A percentile compares a stretch with the other conserved stretches of the same genome.
Evolutionary conservation across 2,888 invertebrate species (phyloP).

Genomic region (Yponomeuta malinellus): DNA sequence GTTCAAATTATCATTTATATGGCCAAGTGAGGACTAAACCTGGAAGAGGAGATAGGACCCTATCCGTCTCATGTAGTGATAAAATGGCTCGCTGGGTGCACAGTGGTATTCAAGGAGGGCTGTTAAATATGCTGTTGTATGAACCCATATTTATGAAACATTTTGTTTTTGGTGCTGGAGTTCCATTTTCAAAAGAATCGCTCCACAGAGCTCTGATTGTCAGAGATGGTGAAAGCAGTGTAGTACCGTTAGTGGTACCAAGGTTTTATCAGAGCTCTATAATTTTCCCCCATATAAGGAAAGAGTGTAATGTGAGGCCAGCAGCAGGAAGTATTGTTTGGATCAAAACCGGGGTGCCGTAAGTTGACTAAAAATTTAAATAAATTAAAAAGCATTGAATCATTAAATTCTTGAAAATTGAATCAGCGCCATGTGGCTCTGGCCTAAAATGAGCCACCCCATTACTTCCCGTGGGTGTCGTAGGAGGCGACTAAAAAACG

Average conservation of each 20-base stretch:
- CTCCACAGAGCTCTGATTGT: constrained; percentile 72
- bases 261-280: constrained; percentile 41
- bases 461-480: no score
- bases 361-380: constrained; percentile 23
- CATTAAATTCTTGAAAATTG: no score
- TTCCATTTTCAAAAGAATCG: constrained; percentile 77
- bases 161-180: constrained; percentile 81
- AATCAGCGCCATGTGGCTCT: no score
- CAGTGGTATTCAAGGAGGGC: constrained; percentile 89
- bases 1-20: constrained; percentile 78
- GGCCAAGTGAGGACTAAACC: constrained; percentile 91
- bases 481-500: no score
- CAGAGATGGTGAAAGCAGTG: constrained; percentile 33
- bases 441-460: no score
- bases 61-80: constrained; percentile 95
- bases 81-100: constrained; percentile 94
- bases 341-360: constrained; percentile 41
- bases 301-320: constrained; percentile 34
- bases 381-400: no score
- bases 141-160: constrained; percentile 81
- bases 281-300: constrained; percentile 37
- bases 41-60: constrained; percentile 90
- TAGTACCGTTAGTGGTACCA: constrained; percentile 29
- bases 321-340: constrained; percentile 57
- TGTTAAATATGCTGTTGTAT: constrained; percentile 80